These are phyloP conservation scores for Hypanus sabinus DNA, from an alignment of 2,113 vertebrate genomes.

Conservation along the genomic window DNA sequence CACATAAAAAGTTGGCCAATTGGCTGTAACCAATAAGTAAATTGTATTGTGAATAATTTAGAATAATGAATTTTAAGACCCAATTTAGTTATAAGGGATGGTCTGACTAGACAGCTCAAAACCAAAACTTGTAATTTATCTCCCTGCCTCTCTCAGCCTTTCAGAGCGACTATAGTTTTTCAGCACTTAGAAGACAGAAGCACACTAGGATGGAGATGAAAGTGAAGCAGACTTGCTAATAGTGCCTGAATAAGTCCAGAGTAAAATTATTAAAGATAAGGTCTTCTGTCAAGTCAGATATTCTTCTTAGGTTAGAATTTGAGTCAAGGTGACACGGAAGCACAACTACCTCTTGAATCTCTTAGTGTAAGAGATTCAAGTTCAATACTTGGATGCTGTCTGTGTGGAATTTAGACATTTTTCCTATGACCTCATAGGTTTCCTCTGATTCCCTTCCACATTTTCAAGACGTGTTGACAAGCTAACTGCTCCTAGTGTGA, in stretches of 20 bases:
- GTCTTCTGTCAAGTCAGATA: neutral
- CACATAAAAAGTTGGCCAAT: neutral
- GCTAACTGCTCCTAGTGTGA: too few relatives aligned
- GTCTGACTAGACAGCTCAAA: neutral
- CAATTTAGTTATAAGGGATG: neutral
- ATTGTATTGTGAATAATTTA: neutral
- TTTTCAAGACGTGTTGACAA: too few relatives aligned
- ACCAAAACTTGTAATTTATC: neutral
- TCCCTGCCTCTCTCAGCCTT: neutral
- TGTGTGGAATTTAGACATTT: too few relatives aligned
- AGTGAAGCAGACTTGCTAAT: neutral
- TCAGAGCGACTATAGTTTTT: neutral
- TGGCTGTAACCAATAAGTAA: neutral
- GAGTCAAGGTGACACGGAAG: neutral
- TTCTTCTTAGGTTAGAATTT: neutral
- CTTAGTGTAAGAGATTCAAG: too few relatives aligned
- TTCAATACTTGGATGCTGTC: too few relatives aligned
- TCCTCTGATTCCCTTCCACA: too few relatives aligned
- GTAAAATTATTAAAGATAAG: neutral
- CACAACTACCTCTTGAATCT: too few relatives aligned
- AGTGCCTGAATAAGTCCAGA: neutral
- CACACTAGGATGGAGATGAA: neutral
- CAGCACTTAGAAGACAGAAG: neutral
- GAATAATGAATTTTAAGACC: neutral
- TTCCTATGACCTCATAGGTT: too few relatives aligned